Conservation (phyloP, 2,113 vertebrate species). For the Gila orcuttii region DNA sequence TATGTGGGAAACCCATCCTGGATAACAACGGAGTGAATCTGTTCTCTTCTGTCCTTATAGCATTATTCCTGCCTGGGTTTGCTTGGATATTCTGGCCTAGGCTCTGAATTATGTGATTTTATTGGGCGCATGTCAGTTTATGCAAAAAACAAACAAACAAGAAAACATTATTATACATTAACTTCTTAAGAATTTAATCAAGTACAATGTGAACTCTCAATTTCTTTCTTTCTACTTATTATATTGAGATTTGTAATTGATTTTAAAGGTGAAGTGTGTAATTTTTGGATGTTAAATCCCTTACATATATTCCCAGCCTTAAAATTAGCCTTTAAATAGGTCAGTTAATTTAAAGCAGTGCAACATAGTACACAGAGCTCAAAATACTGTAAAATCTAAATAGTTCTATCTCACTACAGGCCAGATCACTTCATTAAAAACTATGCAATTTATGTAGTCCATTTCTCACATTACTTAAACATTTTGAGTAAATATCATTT, state of each 20-base stretch:
- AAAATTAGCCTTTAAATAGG: not conserved
- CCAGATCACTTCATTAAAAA: not conserved
- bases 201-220: not conserved
- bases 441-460: not conserved
- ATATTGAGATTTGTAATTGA: not conserved
- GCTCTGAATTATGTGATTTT: not conserved
- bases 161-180: not conserved
- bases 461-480: not conserved
- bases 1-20: slow-evolving; percentile 91
- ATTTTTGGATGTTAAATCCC: not conserved
- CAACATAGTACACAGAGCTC: not conserved
- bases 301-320: no score
- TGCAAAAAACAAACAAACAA: not conserved
- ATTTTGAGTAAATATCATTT: not conserved
- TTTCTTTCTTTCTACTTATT: not conserved
- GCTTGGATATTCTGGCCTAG: slow-evolving; percentile 87
- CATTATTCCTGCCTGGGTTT: slow-evolving; percentile 85
- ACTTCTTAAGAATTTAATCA: not conserved
- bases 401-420: not conserved
- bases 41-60: slow-evolving; percentile 88
- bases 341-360: not conserved
- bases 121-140: not conserved
- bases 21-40: slow-evolving; percentile 97
- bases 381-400: not conserved
- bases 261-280: not conserved